A percentile compares a stretch with the other conserved stretches of the same genome.
These are phyloP conservation scores for Peromyscus melanophrys DNA, from an alignment of 2,797 vertebrate species.

Conservation along the genomic window DNA sequence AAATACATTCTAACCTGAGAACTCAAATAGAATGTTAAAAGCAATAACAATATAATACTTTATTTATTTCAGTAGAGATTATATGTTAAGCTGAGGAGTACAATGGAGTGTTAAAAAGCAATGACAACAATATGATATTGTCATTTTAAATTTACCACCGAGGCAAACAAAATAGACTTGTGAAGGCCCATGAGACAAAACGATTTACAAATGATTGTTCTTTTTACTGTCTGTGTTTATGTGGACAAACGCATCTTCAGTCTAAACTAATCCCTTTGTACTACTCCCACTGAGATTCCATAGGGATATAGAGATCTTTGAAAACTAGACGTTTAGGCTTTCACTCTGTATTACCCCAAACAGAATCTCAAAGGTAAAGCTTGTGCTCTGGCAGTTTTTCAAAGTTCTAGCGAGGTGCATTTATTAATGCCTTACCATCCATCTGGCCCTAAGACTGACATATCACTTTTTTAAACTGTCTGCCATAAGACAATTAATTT, in stretches of 20 bases:
- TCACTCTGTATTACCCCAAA: not conserved
- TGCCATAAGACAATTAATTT: not conserved
- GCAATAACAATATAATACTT: not conserved
- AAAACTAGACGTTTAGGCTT: not conserved
- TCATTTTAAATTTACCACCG: not conserved
- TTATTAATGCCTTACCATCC: not conserved
- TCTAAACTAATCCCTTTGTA: conserved; percentile 34
- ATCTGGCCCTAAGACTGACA: not conserved
- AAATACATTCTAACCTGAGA: conserved; percentile 40
- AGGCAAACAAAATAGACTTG: not conserved
- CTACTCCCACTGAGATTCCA: not conserved
- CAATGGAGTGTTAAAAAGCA: not conserved
- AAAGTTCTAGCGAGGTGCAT: not conserved
- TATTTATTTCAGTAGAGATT: conserved; percentile 42
- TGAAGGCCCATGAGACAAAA: not conserved
- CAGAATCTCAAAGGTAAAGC: not conserved
- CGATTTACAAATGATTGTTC: not conserved
- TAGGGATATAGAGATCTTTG: not conserved
- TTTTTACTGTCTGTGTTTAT: not conserved
- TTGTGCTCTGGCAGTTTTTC: not conserved
- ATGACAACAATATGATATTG: not conserved
- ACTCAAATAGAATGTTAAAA: conserved; percentile 11
- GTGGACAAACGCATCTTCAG: not conserved
- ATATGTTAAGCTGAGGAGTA: conserved; percentile 40
- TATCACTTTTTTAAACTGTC: not conserved